phyloP scores from a whole-genome alignment of 2,888 invertebrate genomes.

The Parasteatoda lunata region DNA sequence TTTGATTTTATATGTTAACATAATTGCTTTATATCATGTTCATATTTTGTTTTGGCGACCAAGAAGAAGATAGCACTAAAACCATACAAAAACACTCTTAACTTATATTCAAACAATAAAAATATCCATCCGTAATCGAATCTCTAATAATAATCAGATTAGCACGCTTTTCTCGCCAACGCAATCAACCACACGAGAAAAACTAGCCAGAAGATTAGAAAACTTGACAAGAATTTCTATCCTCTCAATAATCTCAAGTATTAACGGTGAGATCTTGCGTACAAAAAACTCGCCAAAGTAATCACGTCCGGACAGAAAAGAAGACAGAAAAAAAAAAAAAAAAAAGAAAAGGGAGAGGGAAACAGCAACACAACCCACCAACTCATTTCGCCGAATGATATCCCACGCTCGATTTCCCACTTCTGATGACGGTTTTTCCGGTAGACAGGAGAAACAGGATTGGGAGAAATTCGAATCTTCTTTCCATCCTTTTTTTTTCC shows the following conservation, averaged over 20 bases:
- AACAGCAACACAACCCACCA: background rate
- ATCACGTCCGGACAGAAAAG: background rate
- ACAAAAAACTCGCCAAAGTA: background rate
- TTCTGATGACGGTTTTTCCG: constrained; percentile 5
- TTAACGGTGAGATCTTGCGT: constrained; percentile 1
- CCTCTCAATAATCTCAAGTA: background rate
- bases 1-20: no score
- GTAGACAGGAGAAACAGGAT: background rate
- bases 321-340: background rate
- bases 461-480: background rate
- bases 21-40: no score
- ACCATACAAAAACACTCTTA: no score
- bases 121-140: no score
- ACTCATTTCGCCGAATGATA: constrained; percentile 5
- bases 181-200: no score
- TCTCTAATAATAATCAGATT: no score
- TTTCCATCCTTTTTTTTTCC: background rate
- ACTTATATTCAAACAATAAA: no score
- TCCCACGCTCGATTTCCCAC: constrained; percentile 3
- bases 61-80: no score
- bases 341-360: no score
- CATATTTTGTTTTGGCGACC: no score
- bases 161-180: no score
- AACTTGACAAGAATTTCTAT: background rate
- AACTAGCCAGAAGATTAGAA: background rate